phyloP scores from a whole-genome alignment of 2,113 vertebrate genomes.

The Percina caprodes region DNA sequence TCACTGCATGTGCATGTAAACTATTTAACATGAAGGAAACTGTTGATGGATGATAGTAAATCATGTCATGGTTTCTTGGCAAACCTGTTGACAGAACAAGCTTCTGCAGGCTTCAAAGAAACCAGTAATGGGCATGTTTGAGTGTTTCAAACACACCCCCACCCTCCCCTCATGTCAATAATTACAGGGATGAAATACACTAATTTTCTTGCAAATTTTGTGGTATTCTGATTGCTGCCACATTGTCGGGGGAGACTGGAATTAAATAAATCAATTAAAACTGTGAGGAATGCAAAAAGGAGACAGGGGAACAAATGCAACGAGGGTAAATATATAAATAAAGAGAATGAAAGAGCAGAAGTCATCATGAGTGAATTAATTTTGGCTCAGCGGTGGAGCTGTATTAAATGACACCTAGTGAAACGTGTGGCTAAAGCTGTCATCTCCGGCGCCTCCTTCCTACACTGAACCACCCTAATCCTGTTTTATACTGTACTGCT shows the following conservation, averaged over 20 bases:
- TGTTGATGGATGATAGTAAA: conserved; percentile 42
- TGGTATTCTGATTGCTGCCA: conserved; percentile 59
- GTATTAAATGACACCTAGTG: conserved; percentile 74
- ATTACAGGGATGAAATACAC: conserved; percentile 70
- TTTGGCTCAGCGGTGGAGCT: conserved; percentile 51
- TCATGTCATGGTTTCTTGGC: conserved; percentile 54
- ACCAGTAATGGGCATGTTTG: conserved; percentile 50
- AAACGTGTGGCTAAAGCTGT: conserved; percentile 74
- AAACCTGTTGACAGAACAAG: conserved; percentile 63
- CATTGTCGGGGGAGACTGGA: conserved; percentile 31
- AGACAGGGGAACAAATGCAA: conserved; percentile 25
- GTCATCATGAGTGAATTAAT: conserved; percentile 64
- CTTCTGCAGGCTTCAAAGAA: conserved; percentile 63
- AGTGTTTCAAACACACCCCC: conserved; percentile 55
- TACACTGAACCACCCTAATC: conserved; percentile 72
- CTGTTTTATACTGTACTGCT: conserved; percentile 65
- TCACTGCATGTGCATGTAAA: conserved; percentile 20
- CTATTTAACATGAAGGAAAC: conserved; percentile 37
- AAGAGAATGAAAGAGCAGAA: conserved; percentile 54
- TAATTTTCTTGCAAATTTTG: conserved; percentile 67
- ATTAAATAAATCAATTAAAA: conserved; percentile 67
- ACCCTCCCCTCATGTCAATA: conserved; percentile 66
- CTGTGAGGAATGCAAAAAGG: conserved; percentile 23
- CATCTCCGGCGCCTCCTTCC: conserved; percentile 61
- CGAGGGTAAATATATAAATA: conserved; percentile 58